phyloP scores from a whole-genome alignment of 2,113 vertebrate species.

The Passer domesticus region DNA sequence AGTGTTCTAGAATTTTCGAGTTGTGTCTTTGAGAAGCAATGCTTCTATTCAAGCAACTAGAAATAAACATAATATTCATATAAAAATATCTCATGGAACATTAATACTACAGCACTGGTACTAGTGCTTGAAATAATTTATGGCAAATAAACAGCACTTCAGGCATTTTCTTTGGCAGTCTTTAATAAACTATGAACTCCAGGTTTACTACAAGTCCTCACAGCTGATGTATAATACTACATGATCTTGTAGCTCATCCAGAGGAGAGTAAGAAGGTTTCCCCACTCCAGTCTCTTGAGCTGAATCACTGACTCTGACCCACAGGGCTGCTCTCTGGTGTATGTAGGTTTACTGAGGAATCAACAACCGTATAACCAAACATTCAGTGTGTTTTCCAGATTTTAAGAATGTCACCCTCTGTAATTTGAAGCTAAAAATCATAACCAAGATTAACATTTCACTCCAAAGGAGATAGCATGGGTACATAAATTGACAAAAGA shows the following conservation, averaged over 20 bases:
- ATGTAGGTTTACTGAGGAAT: background rate
- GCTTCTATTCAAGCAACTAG: slow-evolving; percentile 30
- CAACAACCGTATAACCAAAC: background rate
- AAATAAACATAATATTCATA: slow-evolving; percentile 59
- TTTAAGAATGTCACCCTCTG: background rate
- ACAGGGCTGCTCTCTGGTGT: background rate
- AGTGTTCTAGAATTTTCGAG: slow-evolving; percentile 50
- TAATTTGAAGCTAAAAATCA: background rate
- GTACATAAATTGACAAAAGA: background rate
- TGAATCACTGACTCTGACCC: background rate
- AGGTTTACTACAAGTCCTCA: slow-evolving; percentile 44
- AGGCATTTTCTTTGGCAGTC: slow-evolving; percentile 60
- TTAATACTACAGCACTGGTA: slow-evolving; percentile 49
- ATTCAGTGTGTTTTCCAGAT: background rate
- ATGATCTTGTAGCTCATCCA: background rate
- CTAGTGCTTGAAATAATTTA: slow-evolving; percentile 65
- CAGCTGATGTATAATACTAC: background rate
- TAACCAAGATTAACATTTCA: background rate
- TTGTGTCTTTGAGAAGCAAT: background rate
- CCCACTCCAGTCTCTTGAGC: background rate
- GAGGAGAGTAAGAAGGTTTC: background rate
- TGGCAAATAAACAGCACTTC: slow-evolving; percentile 54
- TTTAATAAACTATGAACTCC: slow-evolving; percentile 55
- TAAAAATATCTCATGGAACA: slow-evolving; percentile 34
- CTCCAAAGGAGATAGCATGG: background rate